Conservation (phyloP, 2,797 vertebrate genomes). For the Pitangus sulphuratus region DNA sequence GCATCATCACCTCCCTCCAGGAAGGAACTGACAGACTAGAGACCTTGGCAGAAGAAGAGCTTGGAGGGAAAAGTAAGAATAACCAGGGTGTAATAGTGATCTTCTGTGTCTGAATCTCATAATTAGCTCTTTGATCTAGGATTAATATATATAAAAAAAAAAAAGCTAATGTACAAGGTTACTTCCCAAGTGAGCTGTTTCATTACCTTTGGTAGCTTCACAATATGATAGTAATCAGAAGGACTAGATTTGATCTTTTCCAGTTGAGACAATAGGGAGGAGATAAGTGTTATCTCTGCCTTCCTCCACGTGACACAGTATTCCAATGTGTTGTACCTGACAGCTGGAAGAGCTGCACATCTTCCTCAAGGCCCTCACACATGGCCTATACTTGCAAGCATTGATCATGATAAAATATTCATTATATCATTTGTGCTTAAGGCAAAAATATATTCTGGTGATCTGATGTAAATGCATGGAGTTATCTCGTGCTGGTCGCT, state of each 20-base stretch:
- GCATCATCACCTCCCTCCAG: neutral
- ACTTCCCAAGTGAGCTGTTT: neutral
- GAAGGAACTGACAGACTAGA: neutral
- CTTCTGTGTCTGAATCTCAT: neutral
- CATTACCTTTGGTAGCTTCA: neutral
- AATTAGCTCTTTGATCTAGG: neutral
- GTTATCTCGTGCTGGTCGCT: constrained; percentile 47
- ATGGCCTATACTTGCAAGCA: neutral
- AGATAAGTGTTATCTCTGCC: neutral
- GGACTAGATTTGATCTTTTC: neutral
- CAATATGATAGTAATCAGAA: neutral
- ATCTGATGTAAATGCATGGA: constrained; percentile 1
- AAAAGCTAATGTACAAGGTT: neutral
- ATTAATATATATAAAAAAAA: neutral
- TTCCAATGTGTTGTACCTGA: neutral
- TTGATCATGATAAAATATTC: constrained; percentile 1
- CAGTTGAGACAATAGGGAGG: neutral
- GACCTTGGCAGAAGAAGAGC: neutral
- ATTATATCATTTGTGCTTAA: constrained; percentile 29
- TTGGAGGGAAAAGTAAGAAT: neutral
- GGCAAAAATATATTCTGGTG: constrained; percentile 9
- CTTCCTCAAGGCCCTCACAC: neutral
- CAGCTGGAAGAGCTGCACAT: neutral
- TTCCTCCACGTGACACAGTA: neutral
- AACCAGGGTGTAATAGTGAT: neutral